phyloP scores from a whole-genome alignment of 2,888 invertebrate genomes.

The Cephus rjabovi region DNA sequence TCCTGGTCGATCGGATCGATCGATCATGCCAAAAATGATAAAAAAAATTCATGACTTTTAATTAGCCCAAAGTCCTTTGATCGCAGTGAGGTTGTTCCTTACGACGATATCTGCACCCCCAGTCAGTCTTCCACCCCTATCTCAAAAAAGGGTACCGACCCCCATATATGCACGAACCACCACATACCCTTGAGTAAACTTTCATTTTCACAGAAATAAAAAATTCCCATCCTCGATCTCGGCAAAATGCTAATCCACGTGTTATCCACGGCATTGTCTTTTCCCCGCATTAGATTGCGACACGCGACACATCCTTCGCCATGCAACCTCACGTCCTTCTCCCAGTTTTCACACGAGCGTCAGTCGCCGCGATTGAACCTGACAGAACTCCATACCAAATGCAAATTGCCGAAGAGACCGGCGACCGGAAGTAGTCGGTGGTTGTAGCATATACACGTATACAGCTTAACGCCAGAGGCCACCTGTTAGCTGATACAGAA shows the following conservation, averaged over 20 bases:
- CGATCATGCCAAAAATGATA: conserved; percentile 31
- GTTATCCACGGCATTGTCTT: neutral
- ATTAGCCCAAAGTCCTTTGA: neutral
- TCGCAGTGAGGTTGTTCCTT: neutral
- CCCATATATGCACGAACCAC: neutral
- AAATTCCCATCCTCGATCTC: neutral
- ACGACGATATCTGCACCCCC: neutral
- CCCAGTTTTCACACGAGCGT: neutral
- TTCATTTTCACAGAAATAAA: too few species aligned
- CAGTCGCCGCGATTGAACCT: neutral
- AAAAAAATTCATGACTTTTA: conserved; percentile 8
- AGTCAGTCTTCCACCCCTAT: neutral
- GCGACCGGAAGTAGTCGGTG: conserved; percentile 47
- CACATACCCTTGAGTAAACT: neutral
- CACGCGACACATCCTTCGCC: neutral
- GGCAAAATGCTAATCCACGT: neutral
- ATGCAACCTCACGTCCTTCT: neutral
- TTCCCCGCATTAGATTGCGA: neutral
- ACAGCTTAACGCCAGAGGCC: conserved; percentile 33
- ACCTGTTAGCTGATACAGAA: conserved; percentile 53
- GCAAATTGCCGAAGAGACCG: conserved; percentile 50
- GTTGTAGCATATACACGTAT: conserved; percentile 16
- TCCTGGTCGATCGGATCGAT: conserved; percentile 28
- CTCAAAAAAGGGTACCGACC: neutral
- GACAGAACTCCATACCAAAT: conserved; percentile 34